Evolutionary conservation across 2,888 invertebrate genomes (phyloP), one percentile per base, ranked within the genome.

Genomic region (Eupithecia dodoneata): DNA sequence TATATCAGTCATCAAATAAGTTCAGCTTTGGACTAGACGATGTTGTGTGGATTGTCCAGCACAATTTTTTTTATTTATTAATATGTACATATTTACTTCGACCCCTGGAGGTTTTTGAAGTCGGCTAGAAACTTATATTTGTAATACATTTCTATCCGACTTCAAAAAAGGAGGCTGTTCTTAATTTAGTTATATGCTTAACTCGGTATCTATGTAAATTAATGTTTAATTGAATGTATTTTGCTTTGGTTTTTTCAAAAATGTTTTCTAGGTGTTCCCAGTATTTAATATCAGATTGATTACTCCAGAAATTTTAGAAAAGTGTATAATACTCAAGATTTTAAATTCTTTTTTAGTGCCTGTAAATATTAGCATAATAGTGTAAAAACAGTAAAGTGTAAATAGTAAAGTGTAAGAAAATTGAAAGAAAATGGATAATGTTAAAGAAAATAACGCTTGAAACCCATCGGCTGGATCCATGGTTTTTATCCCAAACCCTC

Each of bases 401-500:
- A n/a, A n/a, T n/a, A 52, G 15, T 15, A 15, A 52, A 15, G 55
- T n/a, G 0, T n/a, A 7, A n/a, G n/a, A n/a, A n/a, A n/a, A n/a
- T n/a, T n/a, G n/a, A n/a, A n/a, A 55, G 52, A n/a, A 59, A 18
- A 9, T 18, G 3, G 55, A 18, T 59, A 9, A 59, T 55, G 4
- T 9, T 18, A n/a, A 59, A 59, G 18, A 9, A 59, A 59, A 59
- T 18, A n/a, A 9, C 7, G 3, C 9, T 3, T 18, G 18, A 59
- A 59, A 18, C 2, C 63, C 10, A 12, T 9, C 12, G 2, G 18
- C 30, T 30, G 63, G 30, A n/a, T 63, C 30, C 63, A 63, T 30
- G 4, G 4, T n/a, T 45, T 69, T 47, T 49, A 47, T 49, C 70
- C 70, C 13, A 76, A 70, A 67, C 70, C 70, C 55, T 75, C 65